Conservation (phyloP, 2,888 invertebrate genomes). For the Drosophila colorata region DNA sequence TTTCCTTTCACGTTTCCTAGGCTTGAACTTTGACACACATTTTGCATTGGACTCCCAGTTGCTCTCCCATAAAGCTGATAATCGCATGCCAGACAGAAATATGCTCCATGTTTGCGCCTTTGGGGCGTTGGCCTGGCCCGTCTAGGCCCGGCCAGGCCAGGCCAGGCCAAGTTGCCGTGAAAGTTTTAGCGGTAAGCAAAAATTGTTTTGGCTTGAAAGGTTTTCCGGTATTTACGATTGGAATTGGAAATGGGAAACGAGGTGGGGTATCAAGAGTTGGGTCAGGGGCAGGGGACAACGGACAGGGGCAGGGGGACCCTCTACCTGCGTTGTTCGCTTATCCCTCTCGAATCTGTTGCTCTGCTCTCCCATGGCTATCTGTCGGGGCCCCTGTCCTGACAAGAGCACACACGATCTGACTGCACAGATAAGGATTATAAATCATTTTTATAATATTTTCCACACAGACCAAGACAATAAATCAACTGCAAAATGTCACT, state of each 20-base stretch:
- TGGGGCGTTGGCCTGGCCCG: constrained; percentile 61
- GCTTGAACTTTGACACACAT: constrained; percentile 78
- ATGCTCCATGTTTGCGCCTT: constrained; percentile 72
- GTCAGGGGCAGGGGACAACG: neutral
- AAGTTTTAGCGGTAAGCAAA: constrained; percentile 60
- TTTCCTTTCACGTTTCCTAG: constrained; percentile 75
- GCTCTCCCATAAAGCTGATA: constrained; percentile 57
- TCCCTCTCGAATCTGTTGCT: constrained; percentile 38
- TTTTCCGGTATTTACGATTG: constrained; percentile 45
- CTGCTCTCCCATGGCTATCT: constrained; percentile 49
- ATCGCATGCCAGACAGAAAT: constrained; percentile 71
- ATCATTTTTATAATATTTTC: constrained; percentile 77
- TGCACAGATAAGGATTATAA: constrained; percentile 74
- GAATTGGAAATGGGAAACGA: constrained; percentile 17
- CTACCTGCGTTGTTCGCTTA: constrained; percentile 32
- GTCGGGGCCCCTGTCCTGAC: constrained; percentile 34
- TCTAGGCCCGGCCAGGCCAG: constrained; percentile 16
- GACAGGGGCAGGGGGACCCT: neutral
- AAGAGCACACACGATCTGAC: constrained; percentile 67
- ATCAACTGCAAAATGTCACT: constrained; percentile 75
- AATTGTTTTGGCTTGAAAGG: constrained; percentile 50
- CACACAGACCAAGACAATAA: constrained; percentile 68
- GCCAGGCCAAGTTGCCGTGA: constrained; percentile 49
- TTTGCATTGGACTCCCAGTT: constrained; percentile 51
- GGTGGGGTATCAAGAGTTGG: neutral